Evolutionary conservation across 2,113 vertebrate genomes (phyloP), one percentile per base, ranked within the genome.

Genomic region (Osmerus mordax): DNA sequence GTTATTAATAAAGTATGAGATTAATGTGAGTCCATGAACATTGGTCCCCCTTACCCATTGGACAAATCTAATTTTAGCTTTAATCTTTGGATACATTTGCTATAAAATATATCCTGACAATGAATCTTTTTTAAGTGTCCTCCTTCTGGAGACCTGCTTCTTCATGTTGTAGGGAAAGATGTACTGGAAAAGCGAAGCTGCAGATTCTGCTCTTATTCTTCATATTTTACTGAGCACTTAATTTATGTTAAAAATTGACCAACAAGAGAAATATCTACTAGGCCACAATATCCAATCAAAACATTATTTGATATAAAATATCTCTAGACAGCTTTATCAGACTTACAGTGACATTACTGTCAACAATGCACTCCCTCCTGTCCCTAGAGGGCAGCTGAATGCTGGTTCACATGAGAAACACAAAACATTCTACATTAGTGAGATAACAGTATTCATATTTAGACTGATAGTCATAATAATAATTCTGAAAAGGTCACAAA

Each of bases 101-200:
- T 58, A 36, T 55, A 58, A 81, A 77, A 79, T 73, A 72, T 9
- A 60, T 18, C 15, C 47, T 71, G 65, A 73, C 62, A 74, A 67
- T 70, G 81, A 84, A 70, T 72, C 2, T 78, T 83, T 62, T 74
- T 74, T 41, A 28, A 59, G 52, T 54, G 67, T 73, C 25, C 52
- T 1, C 9, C 15, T 74, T 61, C 65, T 11, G 32, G 25, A 55
- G 29, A 23, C 55, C 47, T 23, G 65, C 69, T 78, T 70, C 60
- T 62, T 53, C 25, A 7, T 36, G 36, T 19, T 67, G 15, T 66
- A 32, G 55, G 69, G 69, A 61, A 62, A 14, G n/a, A 2, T 65
- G 60, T 25, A 52, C 12, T 28, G 14, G 19, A 18, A 25, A 67
- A 51, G 3, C 4, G 52, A 14, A 0, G 0, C 29, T 32, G 5